Evolutionary conservation across 2,113 vertebrate genomes (phyloP), one percentile per base, ranked within the genome.

Genomic region (Tenrec ecaudatus): DNA sequence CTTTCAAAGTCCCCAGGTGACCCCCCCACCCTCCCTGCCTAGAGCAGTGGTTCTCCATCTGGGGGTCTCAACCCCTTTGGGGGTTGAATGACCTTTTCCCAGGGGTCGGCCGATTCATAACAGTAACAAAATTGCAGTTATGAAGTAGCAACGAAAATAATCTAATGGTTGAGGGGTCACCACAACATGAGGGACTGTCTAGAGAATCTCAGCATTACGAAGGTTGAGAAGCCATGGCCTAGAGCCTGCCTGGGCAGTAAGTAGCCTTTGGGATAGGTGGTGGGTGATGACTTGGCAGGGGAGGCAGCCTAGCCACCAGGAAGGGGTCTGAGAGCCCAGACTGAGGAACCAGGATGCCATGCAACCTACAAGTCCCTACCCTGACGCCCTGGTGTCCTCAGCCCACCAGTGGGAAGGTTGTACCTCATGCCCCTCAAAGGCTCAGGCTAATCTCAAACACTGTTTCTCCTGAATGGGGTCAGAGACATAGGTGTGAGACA

Each of bases 251-350:
- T 15, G 2, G 57, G 57, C 40, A 40, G 83, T 22, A 33, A 27
- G 76, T 2, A 2, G 40, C 58, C 27, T 64, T 64, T 31, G 0
- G 16, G 6, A n/a, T 2, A 6, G n/a, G 1, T 14, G 3, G 2
- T 1, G 8, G 2, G 11, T 16, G n/a, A 16, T 0, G 8, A 4
- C 43, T 25, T 20, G 33, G 14, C 22, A 73, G 25, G 6, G 12
- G 43, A n/a, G 53, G 19, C 0, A 3, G 20, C 29, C 43, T 40
- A 68, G 66, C 40, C 4, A 22, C 43, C 4, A 36, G 27, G 17
- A 36, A 53, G 64, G 82, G 17, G 2, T 29, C 2, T 31, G 57
- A 27, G 66, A 33, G 4, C 16, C 60, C 53, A 27, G 3, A 6
- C 5, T 33, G 7, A 64, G 57, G n/a, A 27, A 22, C 27, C 2